Conservation (phyloP, 2,113 vertebrate species). For the Spilogale gracilis region DNA sequence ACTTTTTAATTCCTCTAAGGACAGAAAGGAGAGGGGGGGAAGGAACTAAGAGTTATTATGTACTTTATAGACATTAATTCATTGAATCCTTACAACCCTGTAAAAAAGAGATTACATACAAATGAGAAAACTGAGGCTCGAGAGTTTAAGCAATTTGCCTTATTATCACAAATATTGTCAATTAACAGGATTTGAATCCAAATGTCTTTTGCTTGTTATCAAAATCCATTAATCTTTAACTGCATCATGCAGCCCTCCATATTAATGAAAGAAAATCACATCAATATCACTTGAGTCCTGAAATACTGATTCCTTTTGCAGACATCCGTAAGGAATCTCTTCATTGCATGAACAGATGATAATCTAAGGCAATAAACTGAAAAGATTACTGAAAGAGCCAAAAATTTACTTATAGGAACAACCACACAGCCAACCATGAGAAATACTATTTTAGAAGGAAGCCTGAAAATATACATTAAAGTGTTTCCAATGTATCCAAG, state of each 20-base stretch:
- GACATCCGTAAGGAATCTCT: not conserved
- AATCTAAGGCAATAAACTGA: conserved; percentile 12
- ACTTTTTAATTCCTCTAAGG: conserved; percentile 29
- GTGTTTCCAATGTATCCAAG: conserved; percentile 43
- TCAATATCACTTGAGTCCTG: not conserved
- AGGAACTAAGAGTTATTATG: not conserved
- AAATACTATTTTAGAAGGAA: conserved; percentile 12
- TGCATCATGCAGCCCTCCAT: not conserved
- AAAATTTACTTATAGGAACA: not conserved
- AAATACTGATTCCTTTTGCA: conserved; percentile 37
- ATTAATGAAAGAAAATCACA: not conserved
- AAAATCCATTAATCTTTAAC: conserved; percentile 55
- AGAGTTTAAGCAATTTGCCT: conserved; percentile 46
- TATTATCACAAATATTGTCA: conserved; percentile 31
- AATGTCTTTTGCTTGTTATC: conserved; percentile 12
- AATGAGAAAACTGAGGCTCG: not conserved
- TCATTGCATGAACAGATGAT: not conserved
- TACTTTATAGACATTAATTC: not conserved
- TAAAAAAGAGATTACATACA: not conserved
- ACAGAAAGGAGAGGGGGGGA: not conserved
- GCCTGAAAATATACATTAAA: not conserved
- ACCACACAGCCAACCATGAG: not conserved
- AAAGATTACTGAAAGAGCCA: not conserved
- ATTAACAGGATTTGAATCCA: conserved; percentile 25
- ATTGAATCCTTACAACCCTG: not conserved